phyloP scores from a whole-genome alignment of 2,888 invertebrate species.

The Apantesis nais region DNA sequence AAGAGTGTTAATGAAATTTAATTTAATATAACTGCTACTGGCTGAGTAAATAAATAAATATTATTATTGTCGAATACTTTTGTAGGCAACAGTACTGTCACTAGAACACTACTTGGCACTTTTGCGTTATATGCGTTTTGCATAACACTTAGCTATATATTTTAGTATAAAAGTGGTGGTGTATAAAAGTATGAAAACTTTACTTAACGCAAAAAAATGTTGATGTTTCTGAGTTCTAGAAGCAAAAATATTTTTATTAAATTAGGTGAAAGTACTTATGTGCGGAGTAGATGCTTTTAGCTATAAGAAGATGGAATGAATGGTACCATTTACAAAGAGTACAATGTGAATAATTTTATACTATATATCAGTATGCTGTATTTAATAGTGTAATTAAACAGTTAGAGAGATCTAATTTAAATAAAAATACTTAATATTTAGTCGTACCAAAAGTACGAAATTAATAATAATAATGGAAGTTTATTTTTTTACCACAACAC shows the following conservation, averaged over 20 bases:
- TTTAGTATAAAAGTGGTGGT: constrained; percentile 53
- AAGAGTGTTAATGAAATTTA: no score
- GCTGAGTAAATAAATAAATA: no score
- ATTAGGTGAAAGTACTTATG: constrained; percentile 9
- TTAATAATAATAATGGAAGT: no score
- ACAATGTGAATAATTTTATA: not conserved
- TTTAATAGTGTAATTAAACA: no score
- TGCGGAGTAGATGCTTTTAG: constrained; percentile 17
- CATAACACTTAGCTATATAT: constrained; percentile 64
- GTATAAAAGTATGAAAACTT: constrained; percentile 49
- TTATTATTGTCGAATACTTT: constrained; percentile 39
- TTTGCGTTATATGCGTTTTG: constrained; percentile 66
- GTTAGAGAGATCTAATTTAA: no score
- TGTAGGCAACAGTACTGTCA: constrained; percentile 49
- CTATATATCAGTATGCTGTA: no score
- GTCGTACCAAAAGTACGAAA: no score
- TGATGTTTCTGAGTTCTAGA: constrained; percentile 16
- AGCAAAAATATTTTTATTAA: constrained; percentile 27
- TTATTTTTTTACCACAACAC: no score
- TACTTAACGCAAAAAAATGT: constrained; percentile 41
- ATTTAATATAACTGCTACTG: no score
- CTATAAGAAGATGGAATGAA: not conserved
- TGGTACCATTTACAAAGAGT: not conserved
- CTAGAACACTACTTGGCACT: constrained; percentile 66
- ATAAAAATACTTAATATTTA: no score